phyloP scores from a whole-genome alignment of 2,113 vertebrate species.

The Stomatorhinus ivindoensis region DNA sequence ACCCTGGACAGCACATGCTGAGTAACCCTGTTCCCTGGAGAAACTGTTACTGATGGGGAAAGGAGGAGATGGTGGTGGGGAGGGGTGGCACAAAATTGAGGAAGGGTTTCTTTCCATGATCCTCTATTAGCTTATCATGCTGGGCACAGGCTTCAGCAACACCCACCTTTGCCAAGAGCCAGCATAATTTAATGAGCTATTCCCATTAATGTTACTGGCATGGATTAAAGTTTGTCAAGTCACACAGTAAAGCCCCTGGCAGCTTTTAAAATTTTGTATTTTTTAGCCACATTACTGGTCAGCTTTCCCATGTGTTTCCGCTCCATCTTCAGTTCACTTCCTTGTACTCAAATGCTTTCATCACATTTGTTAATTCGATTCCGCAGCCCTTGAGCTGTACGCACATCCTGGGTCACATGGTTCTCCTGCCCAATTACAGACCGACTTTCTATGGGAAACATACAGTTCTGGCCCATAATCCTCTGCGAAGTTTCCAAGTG shows the following conservation, averaged over 20 bases:
- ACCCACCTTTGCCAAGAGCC: background rate
- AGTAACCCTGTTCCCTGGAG: slow-evolving; percentile 2
- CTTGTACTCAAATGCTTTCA: slow-evolving; percentile 70
- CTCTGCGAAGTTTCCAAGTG: slow-evolving; percentile 70
- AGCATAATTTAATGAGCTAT: background rate
- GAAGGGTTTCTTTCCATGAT: slow-evolving; percentile 36
- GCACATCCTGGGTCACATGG: slow-evolving; percentile 79
- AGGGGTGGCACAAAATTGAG: background rate
- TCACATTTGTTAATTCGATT: slow-evolving; percentile 71
- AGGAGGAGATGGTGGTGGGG: slow-evolving; percentile 34
- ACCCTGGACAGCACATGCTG: background rate
- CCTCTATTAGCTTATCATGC: slow-evolving; percentile 24
- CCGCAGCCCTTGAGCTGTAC: slow-evolving; percentile 74
- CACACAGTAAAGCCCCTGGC: background rate
- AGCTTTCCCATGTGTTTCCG: slow-evolving; percentile 13
- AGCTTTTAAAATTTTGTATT: background rate
- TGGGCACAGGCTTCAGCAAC: slow-evolving; percentile 46
- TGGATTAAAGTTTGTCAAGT: slow-evolving; percentile 12
- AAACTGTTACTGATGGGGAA: slow-evolving; percentile 22
- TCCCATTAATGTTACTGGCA: background rate
- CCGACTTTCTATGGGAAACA: slow-evolving; percentile 72
- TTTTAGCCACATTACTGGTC: slow-evolving; percentile 25
- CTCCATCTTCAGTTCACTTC: slow-evolving; percentile 16
- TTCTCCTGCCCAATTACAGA: slow-evolving; percentile 73
- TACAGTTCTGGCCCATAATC: slow-evolving; percentile 86